phyloP scores from a whole-genome alignment of 2,888 invertebrate genomes.

The Pammene fasciana region DNA sequence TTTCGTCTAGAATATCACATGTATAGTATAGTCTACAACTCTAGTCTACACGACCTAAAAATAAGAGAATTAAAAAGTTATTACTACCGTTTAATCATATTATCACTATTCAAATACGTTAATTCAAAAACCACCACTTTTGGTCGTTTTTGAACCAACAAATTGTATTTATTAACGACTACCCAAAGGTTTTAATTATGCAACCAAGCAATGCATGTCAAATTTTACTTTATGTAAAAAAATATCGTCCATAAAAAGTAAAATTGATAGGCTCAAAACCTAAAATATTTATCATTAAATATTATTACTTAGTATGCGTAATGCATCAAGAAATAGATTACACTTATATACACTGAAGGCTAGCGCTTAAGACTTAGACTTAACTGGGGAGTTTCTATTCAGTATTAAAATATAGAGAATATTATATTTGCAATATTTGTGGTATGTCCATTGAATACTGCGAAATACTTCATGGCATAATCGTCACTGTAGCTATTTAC shows the following conservation, averaged over 20 bases:
- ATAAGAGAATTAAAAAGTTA: conserved; percentile 13
- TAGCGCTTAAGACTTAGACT: not conserved
- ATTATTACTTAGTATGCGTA: conserved; percentile 10
- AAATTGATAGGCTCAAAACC: conserved; percentile 33
- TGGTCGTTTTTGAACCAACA: not conserved
- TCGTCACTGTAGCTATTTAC: not conserved
- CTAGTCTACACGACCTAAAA: not conserved
- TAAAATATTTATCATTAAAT: conserved; percentile 19
- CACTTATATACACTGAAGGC: conserved; percentile 8
- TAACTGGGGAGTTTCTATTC: not conserved
- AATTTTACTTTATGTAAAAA: conserved; percentile 15
- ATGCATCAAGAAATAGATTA: conserved; percentile 22
- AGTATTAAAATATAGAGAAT: not conserved
- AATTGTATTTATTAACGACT: not conserved
- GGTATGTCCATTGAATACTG: conserved; percentile 19
- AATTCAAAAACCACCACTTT: not conserved
- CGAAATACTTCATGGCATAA: conserved; percentile 17
- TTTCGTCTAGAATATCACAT: too few species aligned
- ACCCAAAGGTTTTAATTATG: conserved; percentile 5
- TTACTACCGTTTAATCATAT: not conserved
- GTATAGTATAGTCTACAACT: too few species aligned
- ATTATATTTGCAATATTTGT: conserved; percentile 8
- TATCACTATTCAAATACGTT: conserved; percentile 3
- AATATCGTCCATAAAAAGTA: conserved; percentile 28
- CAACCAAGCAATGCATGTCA: conserved; percentile 2